phyloP scores from a whole-genome alignment of 1,140 invertebrate genomes.

The Drosophila parabipectinata region DNA sequence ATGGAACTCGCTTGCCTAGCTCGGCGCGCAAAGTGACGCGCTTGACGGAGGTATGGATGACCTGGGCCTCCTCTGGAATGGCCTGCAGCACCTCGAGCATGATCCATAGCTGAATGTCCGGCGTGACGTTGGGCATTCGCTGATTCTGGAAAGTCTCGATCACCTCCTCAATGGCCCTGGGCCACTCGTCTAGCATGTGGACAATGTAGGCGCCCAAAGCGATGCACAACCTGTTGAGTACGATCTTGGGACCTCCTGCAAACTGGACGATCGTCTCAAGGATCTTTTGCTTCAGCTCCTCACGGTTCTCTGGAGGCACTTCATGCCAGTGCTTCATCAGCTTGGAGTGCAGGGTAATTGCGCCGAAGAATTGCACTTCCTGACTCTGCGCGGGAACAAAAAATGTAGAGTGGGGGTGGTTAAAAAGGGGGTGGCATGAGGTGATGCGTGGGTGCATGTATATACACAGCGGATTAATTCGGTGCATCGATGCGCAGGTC shows the following conservation, averaged over 20 bases:
- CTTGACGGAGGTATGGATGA: constrained; percentile 79
- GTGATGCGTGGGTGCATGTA: constrained; percentile 25
- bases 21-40: constrained; percentile 67
- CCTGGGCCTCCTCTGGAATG: constrained; percentile 89
- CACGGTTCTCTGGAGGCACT: constrained; percentile 91
- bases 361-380: constrained; percentile 96
- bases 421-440: background rate
- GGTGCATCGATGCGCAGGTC: constrained; percentile 50
- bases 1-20: constrained; percentile 65
- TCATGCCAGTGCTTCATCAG: constrained; percentile 94
- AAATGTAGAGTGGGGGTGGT: constrained; percentile 4
- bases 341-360: constrained; percentile 94
- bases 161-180: constrained; percentile 87
- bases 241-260: constrained; percentile 91
- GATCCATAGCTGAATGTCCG: constrained; percentile 86
- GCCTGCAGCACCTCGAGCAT: constrained; percentile 90
- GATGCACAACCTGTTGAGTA: constrained; percentile 93
- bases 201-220: constrained; percentile 89
- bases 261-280: constrained; percentile 90
- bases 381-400: constrained; percentile 86
- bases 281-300: constrained; percentile 90
- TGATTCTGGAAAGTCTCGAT: constrained; percentile 87
- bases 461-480: constrained; percentile 46
- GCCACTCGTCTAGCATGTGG: constrained; percentile 88
- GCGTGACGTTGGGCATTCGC: constrained; percentile 85